phyloP scores from a whole-genome alignment of 2,113 vertebrate genomes.

The Datnioides undecimradiatus region DNA sequence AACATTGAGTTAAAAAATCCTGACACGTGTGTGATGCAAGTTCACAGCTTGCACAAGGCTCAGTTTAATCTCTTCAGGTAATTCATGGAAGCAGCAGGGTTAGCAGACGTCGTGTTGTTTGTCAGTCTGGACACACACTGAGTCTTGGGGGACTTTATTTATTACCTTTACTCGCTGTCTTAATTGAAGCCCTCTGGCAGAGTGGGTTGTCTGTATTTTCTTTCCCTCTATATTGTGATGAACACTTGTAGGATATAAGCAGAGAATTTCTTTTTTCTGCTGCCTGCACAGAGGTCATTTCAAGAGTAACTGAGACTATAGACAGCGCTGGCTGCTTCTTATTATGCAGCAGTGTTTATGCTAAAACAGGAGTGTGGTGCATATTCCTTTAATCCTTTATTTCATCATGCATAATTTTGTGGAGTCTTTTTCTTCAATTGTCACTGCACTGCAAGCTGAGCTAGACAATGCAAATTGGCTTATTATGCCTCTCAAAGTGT shows the following conservation, averaged over 20 bases:
- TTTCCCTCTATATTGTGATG: neutral
- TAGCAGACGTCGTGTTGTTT: neutral
- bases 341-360: conserved; percentile 2
- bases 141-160: neutral
- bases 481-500: neutral
- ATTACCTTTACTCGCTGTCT: no score
- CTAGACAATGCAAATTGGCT: neutral
- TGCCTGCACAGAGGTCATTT: neutral
- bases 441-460: neutral
- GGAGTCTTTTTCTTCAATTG: neutral
- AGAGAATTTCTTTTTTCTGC: neutral
- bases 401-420: neutral
- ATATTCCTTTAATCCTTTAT: neutral
- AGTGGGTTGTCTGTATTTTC: neutral
- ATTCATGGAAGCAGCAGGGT: neutral
- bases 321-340: neutral
- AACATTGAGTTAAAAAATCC: neutral
- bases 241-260: neutral
- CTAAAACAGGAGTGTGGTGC: neutral
- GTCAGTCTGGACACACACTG: neutral
- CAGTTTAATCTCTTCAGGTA: neutral
- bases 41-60: neutral
- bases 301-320: neutral
- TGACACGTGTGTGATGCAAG: neutral
- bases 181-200: neutral